Percentiles rank a stretch among this genome's conserved stretches.
phyloP scores from a whole-genome alignment of 2,113 vertebrate genomes.

The Caranx melampygus region DNA sequence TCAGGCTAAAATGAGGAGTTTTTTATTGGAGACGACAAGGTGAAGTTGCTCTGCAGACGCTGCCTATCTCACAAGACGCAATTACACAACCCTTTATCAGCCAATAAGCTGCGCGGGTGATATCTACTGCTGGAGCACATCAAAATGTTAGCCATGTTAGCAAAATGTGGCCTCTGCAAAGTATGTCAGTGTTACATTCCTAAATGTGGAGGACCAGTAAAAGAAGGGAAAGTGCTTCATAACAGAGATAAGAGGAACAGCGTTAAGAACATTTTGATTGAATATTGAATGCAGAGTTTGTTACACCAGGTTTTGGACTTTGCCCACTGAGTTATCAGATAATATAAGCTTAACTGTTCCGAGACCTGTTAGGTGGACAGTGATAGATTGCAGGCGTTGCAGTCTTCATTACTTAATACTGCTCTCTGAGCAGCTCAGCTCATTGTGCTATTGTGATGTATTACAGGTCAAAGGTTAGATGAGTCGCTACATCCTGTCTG shows the following conservation, averaged over 20 bases:
- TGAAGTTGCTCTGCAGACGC: slow-evolving; percentile 17
- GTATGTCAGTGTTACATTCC: slow-evolving; percentile 16
- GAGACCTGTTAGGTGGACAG: neutral
- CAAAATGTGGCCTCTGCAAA: neutral
- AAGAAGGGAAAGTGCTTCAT: neutral
- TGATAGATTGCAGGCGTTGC: neutral
- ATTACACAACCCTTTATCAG: slow-evolving; percentile 43
- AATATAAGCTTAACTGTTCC: slow-evolving; percentile 23
- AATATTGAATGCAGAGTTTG: slow-evolving; percentile 13
- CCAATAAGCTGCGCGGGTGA: neutral
- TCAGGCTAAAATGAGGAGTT: neutral
- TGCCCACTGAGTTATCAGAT: slow-evolving; percentile 53
- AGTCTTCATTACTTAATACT: neutral
- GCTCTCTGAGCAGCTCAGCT: slow-evolving; percentile 1
- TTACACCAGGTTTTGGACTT: slow-evolving; percentile 58
- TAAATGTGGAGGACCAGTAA: neutral
- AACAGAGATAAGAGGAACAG: neutral
- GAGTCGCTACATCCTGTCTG: neutral
- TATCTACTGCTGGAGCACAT: neutral
- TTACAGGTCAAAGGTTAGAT: neutral
- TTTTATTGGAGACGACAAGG: slow-evolving; percentile 27
- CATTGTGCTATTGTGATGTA: too few species aligned
- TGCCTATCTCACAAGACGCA: slow-evolving; percentile 30
- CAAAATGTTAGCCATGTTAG: slow-evolving; percentile 3
- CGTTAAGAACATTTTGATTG: neutral